Base-by-base conservation (phyloP, 2,113 vertebrate species). In the Budorcas taxicolor region DNA sequence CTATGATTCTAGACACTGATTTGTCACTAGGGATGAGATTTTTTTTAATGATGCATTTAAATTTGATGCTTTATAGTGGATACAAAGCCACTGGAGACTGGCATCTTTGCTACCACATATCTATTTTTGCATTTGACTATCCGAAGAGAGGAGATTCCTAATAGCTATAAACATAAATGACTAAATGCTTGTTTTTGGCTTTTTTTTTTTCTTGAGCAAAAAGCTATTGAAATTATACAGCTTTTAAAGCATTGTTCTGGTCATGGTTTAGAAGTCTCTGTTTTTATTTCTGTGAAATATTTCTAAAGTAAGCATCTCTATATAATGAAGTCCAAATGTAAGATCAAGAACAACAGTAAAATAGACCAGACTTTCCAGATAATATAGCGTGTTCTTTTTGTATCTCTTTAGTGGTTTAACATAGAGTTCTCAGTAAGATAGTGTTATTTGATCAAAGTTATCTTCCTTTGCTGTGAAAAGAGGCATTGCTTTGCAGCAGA, bases 1-100 rank as follows among this genome's bases (percentile, higher is more conserved):
- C 84, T 94, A 58, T 98, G 87, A 97, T 97, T 97, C 97, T 93
- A 93, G 97, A 96, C 94, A 97, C 29, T 95, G 93, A 97, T 98
- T 98, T 97, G 78, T 94, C 27, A 16, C 95, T 97, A 98, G 76
- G 50, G 55, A 97, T 91, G 27, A 97, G 62, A 27, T 19, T 67
- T 27, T 52, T 96, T 97, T 93, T 29, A 64, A 91, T 96, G 36
- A 97, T 95, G 88, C 31, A 81, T 98, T 98, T 97, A 97, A 93
- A 97, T 85, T 89, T 97, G 84, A 97, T 97, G 90, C 52, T 97
- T 98, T 50, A 85, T 87, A 92, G 85, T 94, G 74, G 76, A 95
- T 94, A 62, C 78, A 97, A 76, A 96, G 83, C 31, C 95, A 94
- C 60, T 81, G 67, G 87, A 94, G 64, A 90, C 82, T 87, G n/a